Percentiles rank a stretch among this genome's conserved stretches.
Evolutionary conservation across 2,797 vertebrate species (phyloP).

Genomic region (Oreonectes daqikongensis): DNA sequence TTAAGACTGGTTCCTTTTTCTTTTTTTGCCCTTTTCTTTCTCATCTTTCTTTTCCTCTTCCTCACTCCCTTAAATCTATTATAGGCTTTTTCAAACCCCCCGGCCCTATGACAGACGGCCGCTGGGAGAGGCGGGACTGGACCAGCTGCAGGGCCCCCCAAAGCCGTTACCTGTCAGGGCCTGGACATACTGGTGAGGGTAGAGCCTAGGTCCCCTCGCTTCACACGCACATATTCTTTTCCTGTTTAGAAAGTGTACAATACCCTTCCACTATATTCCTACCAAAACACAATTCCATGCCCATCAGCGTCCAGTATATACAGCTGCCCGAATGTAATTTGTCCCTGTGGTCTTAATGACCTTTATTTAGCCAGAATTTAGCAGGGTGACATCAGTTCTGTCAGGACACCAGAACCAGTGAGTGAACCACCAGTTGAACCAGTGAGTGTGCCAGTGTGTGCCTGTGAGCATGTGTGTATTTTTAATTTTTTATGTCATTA

Average conservation of each 20-base stretch:
- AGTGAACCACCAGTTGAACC: conserved; percentile 1
- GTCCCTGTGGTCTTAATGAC: neutral
- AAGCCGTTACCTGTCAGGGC: conserved; percentile 63
- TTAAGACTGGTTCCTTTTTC: conserved; percentile 56
- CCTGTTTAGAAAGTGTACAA: conserved; percentile 28
- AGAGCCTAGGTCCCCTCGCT: conserved; percentile 50
- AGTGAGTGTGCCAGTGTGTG: conserved; percentile 35
- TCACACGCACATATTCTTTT: conserved; percentile 33
- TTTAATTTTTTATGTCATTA: conserved; percentile 75
- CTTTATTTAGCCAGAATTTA: neutral
- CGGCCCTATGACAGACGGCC: conserved; percentile 59
- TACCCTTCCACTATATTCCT: conserved; percentile 9
- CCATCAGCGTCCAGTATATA: neutral
- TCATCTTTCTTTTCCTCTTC: conserved; percentile 53
- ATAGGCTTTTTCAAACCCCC: conserved; percentile 65
- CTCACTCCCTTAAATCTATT: conserved; percentile 58
- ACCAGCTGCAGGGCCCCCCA: conserved; percentile 65
- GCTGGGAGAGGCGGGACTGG: conserved; percentile 69
- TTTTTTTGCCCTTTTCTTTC: conserved; percentile 54
- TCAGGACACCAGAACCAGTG: conserved; percentile 3
- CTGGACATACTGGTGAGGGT: conserved; percentile 65
- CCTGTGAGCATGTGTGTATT: conserved; percentile 54
- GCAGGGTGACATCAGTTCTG: neutral
- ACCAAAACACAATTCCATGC: neutral
- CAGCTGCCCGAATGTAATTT: neutral